Conservation (phyloP, 35 echinoderm and acorn worm species). For the Eucidaris tribuloides region DNA sequence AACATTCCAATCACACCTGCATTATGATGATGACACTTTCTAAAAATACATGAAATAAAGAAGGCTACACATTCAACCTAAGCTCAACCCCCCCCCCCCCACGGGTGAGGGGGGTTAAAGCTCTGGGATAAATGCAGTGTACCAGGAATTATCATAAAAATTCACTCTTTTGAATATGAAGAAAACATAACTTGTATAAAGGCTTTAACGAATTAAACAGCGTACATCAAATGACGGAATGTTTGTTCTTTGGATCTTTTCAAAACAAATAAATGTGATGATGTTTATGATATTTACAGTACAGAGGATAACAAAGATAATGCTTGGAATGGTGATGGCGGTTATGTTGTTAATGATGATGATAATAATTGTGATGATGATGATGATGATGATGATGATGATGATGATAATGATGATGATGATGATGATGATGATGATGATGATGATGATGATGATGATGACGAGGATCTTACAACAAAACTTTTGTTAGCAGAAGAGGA, state of each 20-base stretch:
- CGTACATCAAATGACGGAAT: background rate
- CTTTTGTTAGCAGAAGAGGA: background rate
- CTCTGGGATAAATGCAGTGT: no score
- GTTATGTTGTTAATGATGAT: background rate
- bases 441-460: background rate
- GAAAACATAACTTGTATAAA: no score
- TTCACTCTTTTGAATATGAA: no score
- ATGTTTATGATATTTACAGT: background rate
- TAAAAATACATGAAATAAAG: no score
- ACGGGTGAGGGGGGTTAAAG: no score
- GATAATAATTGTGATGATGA: background rate
- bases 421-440: background rate
- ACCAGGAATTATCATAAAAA: no score
- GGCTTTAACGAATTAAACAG: no score
- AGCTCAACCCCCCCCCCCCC: no score
- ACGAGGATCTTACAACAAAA: background rate
- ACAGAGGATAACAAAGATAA: background rate
- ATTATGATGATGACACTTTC: no score
- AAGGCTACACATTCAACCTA: no score
- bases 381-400: background rate
- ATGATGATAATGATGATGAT: background rate
- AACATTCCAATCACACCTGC: no score
- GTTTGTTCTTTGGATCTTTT: background rate
- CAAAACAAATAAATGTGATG: background rate
- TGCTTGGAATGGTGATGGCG: background rate